phyloP scores from a whole-genome alignment of 92 coral and sea anemone species.

The Zoanthus sansibaricus region DNA sequence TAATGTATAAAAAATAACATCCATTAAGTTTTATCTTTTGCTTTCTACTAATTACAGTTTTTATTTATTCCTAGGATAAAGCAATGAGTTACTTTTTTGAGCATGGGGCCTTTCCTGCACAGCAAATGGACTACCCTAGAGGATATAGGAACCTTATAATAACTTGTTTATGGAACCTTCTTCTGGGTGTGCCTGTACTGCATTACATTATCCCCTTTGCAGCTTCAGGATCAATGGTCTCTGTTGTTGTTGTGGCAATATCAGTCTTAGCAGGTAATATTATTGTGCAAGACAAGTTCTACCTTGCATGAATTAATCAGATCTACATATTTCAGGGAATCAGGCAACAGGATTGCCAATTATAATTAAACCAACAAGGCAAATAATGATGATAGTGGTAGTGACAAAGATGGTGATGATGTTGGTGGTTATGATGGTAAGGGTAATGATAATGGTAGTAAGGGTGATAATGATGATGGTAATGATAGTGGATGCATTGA shows the following conservation, averaged over 20 bases:
- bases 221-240: conserved; percentile 67
- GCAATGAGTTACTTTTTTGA: conserved; percentile 78
- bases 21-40: no score
- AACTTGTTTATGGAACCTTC: conserved; percentile 65
- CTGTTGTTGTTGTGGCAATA: conserved; percentile 56
- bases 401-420: no score
- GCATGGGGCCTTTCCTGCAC: conserved; percentile 83
- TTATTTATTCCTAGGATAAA: conserved; percentile 71
- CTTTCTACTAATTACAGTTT: neutral
- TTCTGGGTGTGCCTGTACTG: conserved; percentile 72
- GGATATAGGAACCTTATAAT: conserved; percentile 68
- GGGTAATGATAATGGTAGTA: no score
- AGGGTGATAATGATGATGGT: no score
- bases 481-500: no score
- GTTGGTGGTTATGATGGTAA: no score
- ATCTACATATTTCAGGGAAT: no score
- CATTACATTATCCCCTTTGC: conserved; percentile 67
- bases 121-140: conserved; percentile 75
- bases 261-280: conserved; percentile 68
- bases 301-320: no score
- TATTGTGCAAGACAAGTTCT: neutral
- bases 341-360: no score
- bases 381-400: no score
- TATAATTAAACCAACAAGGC: no score
- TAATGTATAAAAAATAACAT: no score